Evolutionary conservation across 2,888 invertebrate genomes (phyloP).

Genomic region (Hedychridium roseum): DNA sequence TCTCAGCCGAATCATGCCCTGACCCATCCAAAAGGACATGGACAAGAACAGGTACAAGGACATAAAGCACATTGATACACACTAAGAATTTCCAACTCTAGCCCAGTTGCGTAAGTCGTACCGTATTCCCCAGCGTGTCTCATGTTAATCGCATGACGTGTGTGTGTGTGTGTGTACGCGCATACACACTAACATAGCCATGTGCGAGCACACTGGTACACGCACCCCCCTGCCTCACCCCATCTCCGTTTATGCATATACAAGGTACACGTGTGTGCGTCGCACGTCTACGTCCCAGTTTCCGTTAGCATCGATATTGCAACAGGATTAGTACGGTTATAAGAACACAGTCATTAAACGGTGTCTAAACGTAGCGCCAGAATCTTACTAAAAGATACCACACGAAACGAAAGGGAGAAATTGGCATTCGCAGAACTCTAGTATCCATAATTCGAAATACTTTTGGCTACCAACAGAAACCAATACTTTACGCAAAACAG

Average conservation of each 20-base stretch:
- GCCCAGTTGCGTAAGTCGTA: conserved; percentile 52
- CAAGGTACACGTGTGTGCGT: conserved; percentile 25
- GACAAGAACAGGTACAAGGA: conserved; percentile 64
- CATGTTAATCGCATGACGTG: conserved; percentile 16
- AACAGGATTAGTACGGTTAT: conserved; percentile 52
- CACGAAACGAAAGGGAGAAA: not conserved
- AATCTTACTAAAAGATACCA: conserved; percentile 56
- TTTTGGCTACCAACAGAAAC: too few species aligned
- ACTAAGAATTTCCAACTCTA: conserved; percentile 59
- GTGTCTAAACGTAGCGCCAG: conserved; percentile 54
- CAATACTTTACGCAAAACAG: too few species aligned
- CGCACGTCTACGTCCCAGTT: conserved; percentile 29
- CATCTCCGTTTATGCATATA: conserved; percentile 15
- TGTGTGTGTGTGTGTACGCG: conserved; percentile 24
- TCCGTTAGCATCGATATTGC: conserved; percentile 59
- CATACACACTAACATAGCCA: conserved; percentile 17
- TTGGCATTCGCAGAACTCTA: too few species aligned
- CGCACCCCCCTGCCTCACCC: conserved; percentile 18
- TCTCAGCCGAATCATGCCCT: conserved; percentile 64
- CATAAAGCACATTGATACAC: conserved; percentile 65
- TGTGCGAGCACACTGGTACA: conserved; percentile 21
- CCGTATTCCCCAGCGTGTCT: conserved; percentile 45
- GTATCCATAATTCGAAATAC: too few species aligned
- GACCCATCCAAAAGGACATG: conserved; percentile 63
- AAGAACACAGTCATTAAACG: conserved; percentile 48